phyloP scores from a whole-genome alignment of 1,140 invertebrate species.

The Bombus confusus region DNA sequence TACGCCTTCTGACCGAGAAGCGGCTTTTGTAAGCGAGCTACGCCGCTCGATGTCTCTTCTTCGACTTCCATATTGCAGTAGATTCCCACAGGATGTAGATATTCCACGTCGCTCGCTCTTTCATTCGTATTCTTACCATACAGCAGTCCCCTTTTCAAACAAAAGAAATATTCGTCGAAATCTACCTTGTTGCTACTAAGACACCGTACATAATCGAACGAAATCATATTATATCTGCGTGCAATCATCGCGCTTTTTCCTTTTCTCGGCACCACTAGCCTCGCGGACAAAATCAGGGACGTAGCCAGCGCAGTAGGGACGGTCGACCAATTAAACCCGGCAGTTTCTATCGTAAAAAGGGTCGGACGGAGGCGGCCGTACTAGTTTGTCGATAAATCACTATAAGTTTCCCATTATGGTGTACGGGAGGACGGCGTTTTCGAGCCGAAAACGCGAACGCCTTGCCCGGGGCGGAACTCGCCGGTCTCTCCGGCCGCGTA shows the following conservation, averaged over 20 bases:
- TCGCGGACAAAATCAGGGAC: not conserved
- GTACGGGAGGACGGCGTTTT: not conserved
- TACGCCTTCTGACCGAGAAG: not conserved
- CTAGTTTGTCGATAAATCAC: constrained; percentile 32
- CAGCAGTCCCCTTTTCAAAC: not conserved
- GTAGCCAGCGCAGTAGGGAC: too few relatives aligned
- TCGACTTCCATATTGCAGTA: not conserved
- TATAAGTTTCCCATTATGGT: constrained; percentile 31
- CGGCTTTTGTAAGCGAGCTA: too few relatives aligned
- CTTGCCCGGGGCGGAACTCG: not conserved
- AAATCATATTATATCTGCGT: not conserved
- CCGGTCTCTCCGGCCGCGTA: not conserved
- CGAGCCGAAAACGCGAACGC: not conserved
- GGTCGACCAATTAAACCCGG: not conserved
- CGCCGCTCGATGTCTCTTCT: not conserved
- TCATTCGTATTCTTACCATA: too few relatives aligned
- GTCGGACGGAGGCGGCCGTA: not conserved
- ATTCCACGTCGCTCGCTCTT: not conserved
- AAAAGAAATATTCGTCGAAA: not conserved
- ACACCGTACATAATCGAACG: not conserved
- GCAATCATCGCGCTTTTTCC: too few relatives aligned
- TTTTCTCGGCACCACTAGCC: too few relatives aligned
- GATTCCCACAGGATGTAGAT: not conserved
- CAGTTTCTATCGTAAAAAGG: constrained; percentile 20
- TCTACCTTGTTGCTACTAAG: not conserved